Evolutionary conservation across 2,113 vertebrate genomes (phyloP).

Genomic region (Cyanistes caeruleus): DNA sequence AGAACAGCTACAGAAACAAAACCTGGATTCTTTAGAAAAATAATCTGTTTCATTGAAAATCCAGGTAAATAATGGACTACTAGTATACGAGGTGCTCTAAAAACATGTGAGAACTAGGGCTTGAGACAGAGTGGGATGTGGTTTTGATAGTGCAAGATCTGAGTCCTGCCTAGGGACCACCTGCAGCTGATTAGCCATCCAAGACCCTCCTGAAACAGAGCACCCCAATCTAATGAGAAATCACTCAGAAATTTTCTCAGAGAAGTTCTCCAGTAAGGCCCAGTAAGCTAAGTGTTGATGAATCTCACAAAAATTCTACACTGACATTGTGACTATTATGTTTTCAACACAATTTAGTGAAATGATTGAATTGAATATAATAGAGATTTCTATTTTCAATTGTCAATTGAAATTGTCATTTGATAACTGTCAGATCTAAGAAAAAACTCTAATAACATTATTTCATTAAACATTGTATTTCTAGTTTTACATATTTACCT

Average conservation of each 20-base stretch:
- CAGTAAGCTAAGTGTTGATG: not conserved
- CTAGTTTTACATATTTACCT: not conserved
- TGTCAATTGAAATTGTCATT: not conserved
- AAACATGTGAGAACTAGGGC: not conserved
- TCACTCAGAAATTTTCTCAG: not conserved
- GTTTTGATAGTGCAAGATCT: not conserved
- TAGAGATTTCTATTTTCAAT: not conserved
- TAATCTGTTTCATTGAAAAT: not conserved
- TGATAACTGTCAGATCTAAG: not conserved
- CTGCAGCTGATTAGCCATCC: not conserved
- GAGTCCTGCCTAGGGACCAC: not conserved
- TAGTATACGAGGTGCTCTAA: not conserved
- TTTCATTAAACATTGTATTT: not conserved
- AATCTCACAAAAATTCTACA: not conserved
- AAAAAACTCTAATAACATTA: not conserved
- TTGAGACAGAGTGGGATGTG: not conserved
- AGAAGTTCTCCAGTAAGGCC: not conserved
- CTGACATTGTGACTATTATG: fast-evolving
- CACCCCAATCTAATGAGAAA: not conserved
- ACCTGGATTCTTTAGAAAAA: not conserved
- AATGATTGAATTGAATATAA: not conserved
- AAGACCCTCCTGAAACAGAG: not conserved
- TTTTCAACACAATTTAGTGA: not conserved
- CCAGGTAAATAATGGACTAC: not conserved
- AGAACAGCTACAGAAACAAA: not conserved